phyloP scores from a whole-genome alignment of 2,888 invertebrate genomes.

The Leptopilina drosophilae region DNA sequence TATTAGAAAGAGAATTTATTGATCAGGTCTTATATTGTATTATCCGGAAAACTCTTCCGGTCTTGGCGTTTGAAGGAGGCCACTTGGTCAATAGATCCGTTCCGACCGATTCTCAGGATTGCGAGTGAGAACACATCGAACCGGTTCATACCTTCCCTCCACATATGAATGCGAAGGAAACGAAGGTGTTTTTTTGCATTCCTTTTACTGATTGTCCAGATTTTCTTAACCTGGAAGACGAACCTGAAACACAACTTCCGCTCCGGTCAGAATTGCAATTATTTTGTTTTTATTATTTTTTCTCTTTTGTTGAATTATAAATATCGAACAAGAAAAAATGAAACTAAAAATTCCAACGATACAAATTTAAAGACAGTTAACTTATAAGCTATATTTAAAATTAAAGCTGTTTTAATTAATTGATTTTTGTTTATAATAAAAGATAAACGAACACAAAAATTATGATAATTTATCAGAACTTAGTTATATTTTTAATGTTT shows the following conservation, averaged over 20 bases:
- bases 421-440: too few species aligned
- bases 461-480: too few species aligned
- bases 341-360: too few species aligned
- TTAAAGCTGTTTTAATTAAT: too few species aligned
- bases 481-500: too few species aligned
- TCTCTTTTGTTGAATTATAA: too few species aligned
- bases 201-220: conserved; percentile 33
- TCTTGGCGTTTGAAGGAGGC: conserved; percentile 72
- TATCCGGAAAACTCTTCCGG: conserved; percentile 69
- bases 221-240: conserved; percentile 11
- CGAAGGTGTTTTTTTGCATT: conserved; percentile 45
- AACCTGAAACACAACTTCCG: neutral
- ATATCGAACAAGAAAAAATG: too few species aligned
- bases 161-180: conserved; percentile 49
- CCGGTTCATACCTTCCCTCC: conserved; percentile 62
- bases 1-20: neutral
- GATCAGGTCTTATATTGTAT: conserved; percentile 56
- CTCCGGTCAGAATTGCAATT: neutral
- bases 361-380: too few species aligned
- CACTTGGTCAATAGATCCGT: conserved; percentile 76
- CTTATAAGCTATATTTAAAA: too few species aligned
- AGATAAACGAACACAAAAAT: too few species aligned
- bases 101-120: conserved; percentile 73
- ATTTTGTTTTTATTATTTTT: neutral
- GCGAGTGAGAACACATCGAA: conserved; percentile 71